Base-by-base conservation (phyloP, 37 sponge, comb jelly and placozoan species). In the Eunapius fragilis region DNA sequence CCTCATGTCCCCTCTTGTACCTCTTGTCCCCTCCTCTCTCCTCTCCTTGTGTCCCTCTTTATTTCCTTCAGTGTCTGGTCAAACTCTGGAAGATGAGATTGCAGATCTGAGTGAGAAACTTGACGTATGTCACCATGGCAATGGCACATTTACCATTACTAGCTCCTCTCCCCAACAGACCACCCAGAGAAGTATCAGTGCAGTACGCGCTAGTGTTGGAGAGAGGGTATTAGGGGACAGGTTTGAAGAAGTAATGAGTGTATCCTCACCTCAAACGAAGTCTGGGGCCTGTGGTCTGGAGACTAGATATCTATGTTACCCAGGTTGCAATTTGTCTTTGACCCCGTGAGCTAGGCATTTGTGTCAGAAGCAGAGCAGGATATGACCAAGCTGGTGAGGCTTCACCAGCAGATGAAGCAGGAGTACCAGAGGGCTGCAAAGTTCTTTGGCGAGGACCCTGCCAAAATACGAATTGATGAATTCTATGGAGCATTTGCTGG, bases 381-480 rank as follows among this genome's bases (percentile, higher is more conserved):
- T 49, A 70, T 90, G 75, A 24, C 68, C 37, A 26, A 32, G 10
- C 76, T 95, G 33, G 25, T 87, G 33, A 77, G 67, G 30, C 85
- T 90, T 10, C 84, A 95, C 49, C 12, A 77, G 2, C 68, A 36
- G 38, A 92, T 89, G 84, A 90, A 82, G 74, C 26, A 50, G 38
- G 96, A 95, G 47, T 95, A 76, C 37, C 30, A 35, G 19, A 50
- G 76, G 48, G 91, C 69, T 1, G 83, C 79, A 4, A 74, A 71
- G 70, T 95, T 86, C 77, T 95, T 88, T 82, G 93, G 96, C 0
- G 96, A 95, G 71, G 93, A 95, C 47, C 91, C 91, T 17, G 3
- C 69, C 4, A 90, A 75, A 26, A 85, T 72, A 70, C 71, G 93
- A 36, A 71, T 90, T 37, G 96, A 95, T 82, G 96, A 95, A 70